Evolutionary conservation across 2,797 vertebrate species (phyloP), one percentile per base, ranked within the genome.

Genomic region (Periparus ater): DNA sequence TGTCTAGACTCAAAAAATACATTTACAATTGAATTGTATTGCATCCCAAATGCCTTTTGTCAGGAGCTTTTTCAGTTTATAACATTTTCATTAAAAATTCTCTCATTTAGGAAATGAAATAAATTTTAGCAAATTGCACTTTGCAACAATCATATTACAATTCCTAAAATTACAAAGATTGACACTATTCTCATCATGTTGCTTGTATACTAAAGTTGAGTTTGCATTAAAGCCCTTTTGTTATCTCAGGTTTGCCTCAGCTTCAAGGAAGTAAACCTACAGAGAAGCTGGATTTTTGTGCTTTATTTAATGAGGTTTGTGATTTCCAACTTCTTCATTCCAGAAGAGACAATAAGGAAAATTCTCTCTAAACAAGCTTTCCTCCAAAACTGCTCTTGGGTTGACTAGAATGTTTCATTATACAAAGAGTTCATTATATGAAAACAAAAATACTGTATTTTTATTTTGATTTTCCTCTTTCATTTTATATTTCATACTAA

Each of bases 161-260:
- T 85, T 78, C 45, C 63, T 86, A 80, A 91, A 91, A 77, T 32
- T 36, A 61, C 36, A 32, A 76, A 67, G 38, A 88, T 11, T 38
- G 29, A 65, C 44, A 55, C 11, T 76, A 4, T 63, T 85, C 45
- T 76, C 45, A 73, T 51, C 53, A 77, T 27, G 51, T 79, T 88
- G 80, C 50, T 74, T 96, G 51, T 74, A 61, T 83, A 89, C 71
- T 86, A 92, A 93, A 96, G 55, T 47, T 61, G 73, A 91, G 13
- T 80, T 92, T 95, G 40, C 53, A 92, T 85, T 88, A 91, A 96
- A 92, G 66, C 38, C 25, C 44, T 95, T 95, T 57, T 95, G 10
- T 62, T 92, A 92, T 26, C 77, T 89, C 81, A 75, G 10, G 11
- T 72, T 91, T 82, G 48, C 32, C 58, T 85, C 40, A 79, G 29